Percentiles rank a stretch among this genome's conserved stretches.
Evolutionary conservation across 2,888 invertebrate genomes (phyloP).

Genomic region (Pediacus dermestoides): DNA sequence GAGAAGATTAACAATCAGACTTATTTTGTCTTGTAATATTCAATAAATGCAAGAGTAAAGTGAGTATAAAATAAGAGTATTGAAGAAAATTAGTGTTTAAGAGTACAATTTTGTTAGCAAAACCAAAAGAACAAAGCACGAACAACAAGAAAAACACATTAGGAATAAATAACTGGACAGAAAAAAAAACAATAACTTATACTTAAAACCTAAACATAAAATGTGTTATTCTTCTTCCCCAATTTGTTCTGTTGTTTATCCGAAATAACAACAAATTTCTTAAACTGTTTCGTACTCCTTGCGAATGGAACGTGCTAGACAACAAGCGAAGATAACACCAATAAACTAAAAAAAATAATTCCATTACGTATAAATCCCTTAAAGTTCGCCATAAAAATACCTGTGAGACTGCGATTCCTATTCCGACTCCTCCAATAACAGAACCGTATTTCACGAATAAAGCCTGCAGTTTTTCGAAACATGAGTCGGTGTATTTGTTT

Average conservation of each 20-base stretch:
- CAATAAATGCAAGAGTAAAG: background rate
- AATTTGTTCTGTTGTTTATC: background rate
- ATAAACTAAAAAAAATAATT: slow-evolving; percentile 63
- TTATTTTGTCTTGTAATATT: background rate
- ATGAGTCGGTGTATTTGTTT: slow-evolving; percentile 60
- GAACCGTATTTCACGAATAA: slow-evolving; percentile 69
- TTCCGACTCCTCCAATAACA: slow-evolving; percentile 76
- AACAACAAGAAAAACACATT: background rate
- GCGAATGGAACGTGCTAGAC: slow-evolving; percentile 87
- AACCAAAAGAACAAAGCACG: background rate
- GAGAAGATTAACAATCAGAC: background rate
- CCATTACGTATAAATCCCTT: background rate
- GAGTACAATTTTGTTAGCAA: background rate
- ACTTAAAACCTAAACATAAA: too few relatives aligned
- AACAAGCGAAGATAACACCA: slow-evolving; percentile 89
- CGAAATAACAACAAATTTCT: slow-evolving; percentile 14
- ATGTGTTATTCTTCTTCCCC: too few relatives aligned
- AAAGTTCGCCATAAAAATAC: slow-evolving; percentile 52
- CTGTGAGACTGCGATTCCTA: slow-evolving; percentile 84
- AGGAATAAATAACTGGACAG: background rate
- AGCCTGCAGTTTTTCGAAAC: slow-evolving; percentile 60
- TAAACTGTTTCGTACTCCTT: slow-evolving; percentile 79
- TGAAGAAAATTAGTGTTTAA: background rate
- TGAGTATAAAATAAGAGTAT: background rate
- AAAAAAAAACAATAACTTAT: background rate